Percentiles rank a stretch among this genome's conserved stretches.
These are phyloP conservation scores for Ctenopoma kingsleyae DNA, from an alignment of 2,797 vertebrate species.

Conservation along the genomic window DNA sequence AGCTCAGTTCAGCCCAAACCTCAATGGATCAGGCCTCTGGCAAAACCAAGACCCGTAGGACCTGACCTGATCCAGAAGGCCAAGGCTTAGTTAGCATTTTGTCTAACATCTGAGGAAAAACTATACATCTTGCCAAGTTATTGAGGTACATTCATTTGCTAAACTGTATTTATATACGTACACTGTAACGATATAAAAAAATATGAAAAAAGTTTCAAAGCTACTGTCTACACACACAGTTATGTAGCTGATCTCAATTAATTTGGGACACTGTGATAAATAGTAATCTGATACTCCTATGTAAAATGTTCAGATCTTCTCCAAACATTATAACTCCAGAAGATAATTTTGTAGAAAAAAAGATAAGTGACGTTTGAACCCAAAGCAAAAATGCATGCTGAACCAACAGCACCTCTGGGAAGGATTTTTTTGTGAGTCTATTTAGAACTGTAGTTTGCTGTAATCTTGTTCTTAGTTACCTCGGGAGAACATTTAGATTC, in stretches of 20 bases:
- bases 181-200: background rate
- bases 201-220: background rate
- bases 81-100: constrained; percentile 61
- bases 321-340: background rate
- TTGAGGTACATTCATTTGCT: background rate
- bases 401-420: constrained; percentile 33
- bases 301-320: constrained; percentile 8
- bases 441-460: constrained; percentile 42
- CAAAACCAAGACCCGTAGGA: constrained; percentile 48
- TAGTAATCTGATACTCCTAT: background rate
- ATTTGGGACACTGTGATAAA: background rate
- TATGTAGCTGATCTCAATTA: background rate
- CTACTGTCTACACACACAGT: background rate
- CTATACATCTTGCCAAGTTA: constrained; percentile 7
- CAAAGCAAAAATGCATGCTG: constrained; percentile 31
- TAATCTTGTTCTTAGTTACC: constrained; percentile 42
- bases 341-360: constrained; percentile 1
- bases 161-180: background rate
- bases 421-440: constrained; percentile 31
- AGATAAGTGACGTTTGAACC: constrained; percentile 10
- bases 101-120: constrained; percentile 3
- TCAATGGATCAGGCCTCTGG: constrained; percentile 40
- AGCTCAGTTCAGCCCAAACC: constrained; percentile 35
- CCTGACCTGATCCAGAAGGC: constrained; percentile 45
- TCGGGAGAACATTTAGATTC: constrained; percentile 62